Percentiles rank a stretch among this genome's conserved stretches.
phyloP scores from a whole-genome alignment of 2,888 invertebrate genomes.

The Hypena proboscidalis region DNA sequence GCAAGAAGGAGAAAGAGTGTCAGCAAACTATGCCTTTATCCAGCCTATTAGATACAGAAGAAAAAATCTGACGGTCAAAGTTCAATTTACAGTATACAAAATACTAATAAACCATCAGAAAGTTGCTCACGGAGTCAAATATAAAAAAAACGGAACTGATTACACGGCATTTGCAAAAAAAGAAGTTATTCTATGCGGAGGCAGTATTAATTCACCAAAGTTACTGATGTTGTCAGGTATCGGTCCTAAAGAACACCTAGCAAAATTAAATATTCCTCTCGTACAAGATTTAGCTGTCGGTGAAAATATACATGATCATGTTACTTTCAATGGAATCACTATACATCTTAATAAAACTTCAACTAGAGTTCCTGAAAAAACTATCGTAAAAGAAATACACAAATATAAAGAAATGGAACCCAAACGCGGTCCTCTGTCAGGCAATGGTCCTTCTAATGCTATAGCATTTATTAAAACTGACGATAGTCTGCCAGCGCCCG shows the following conservation, averaged over 20 bases:
- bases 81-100: constrained; percentile 80
- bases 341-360: constrained; percentile 81
- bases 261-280: constrained; percentile 53
- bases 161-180: constrained; percentile 59
- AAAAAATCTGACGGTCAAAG: constrained; percentile 79
- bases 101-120: constrained; percentile 81
- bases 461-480: constrained; percentile 83
- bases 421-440: constrained; percentile 76
- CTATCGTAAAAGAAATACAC: constrained; percentile 64
- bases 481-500: constrained; percentile 75
- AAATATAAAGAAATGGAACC: constrained; percentile 59
- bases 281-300: constrained; percentile 62
- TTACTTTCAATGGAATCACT: constrained; percentile 70
- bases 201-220: constrained; percentile 19
- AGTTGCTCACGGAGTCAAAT: constrained; percentile 62
- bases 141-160: constrained; percentile 43
- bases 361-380: constrained; percentile 65
- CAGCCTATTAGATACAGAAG: constrained; percentile 84
- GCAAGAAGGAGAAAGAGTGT: constrained; percentile 83
- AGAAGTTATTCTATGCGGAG: constrained; percentile 64
- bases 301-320: constrained; percentile 64
- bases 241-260: constrained; percentile 18
- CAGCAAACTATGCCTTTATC: constrained; percentile 88
- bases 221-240: constrained; percentile 26
- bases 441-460: constrained; percentile 80